Conservation (phyloP, 2,113 vertebrate species). For the Callithrix jacchus region DNA sequence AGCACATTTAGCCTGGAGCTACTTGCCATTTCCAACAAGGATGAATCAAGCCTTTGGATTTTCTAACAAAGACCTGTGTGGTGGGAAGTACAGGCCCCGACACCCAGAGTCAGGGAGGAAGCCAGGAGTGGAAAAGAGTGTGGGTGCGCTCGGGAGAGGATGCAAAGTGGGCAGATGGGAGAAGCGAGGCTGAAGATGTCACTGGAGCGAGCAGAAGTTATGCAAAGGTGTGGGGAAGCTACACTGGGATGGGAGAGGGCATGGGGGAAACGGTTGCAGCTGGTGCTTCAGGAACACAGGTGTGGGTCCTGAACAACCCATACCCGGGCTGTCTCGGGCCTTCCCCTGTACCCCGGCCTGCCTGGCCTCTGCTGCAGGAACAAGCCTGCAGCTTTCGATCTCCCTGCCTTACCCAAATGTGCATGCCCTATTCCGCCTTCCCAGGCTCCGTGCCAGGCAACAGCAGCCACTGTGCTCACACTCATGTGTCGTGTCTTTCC, state of each 20-base stretch:
- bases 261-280: background rate
- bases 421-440: accelerated
- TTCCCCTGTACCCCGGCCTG: background rate
- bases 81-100: background rate
- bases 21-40: background rate
- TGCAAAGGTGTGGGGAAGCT: background rate
- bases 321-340: no score
- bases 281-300: background rate
- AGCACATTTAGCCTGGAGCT: background rate
- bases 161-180: background rate
- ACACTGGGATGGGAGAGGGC: background rate
- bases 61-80: background rate
- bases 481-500: background rate
- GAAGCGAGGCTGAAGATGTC: background rate
- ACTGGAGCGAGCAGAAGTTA: background rate
- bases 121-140: background rate
- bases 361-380: background rate
- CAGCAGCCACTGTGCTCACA: background rate
- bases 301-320: no score
- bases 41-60: background rate
- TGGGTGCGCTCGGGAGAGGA: background rate
- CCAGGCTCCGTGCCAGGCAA: background rate
- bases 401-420: background rate
- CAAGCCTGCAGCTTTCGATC: background rate
- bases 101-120: background rate